Base-by-base conservation (phyloP, 2,797 vertebrate species). In the Anomalospiza imberbis region DNA sequence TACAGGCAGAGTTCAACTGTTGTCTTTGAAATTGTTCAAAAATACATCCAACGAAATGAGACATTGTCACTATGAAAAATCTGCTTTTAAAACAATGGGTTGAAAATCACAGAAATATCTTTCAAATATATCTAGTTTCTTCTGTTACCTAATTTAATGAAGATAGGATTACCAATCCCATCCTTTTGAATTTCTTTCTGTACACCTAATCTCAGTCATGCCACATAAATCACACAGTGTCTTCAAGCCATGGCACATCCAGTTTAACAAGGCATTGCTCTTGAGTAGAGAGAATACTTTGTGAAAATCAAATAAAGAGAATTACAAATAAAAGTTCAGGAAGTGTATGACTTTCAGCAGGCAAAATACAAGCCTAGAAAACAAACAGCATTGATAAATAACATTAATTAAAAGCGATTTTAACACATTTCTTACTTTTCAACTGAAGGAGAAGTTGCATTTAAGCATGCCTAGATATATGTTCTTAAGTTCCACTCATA, bases 161-260 rank as follows among this genome's bases (percentile, higher is more conserved):
- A 87, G 74, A 98, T 95, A 66, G 93, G 95, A 68, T 88, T 91
- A 50, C 29, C 47, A 89, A 65, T 62, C 55, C 98, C 96, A 66
- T 98, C 95, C 38, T 89, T 93, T 55, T 96, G 97, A 84, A 99
- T 97, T 93, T 97, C 98, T 67, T 96, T 74, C 95, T 95, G 76
- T 98, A 92, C 6, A 72, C 93, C 84, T 98, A 95, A 83, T 98
- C 98, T 77, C 98, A 97, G 88, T 98, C 98, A 97, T 97, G 98
- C 88, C 98, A 98, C 3, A 96, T 97, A 63, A 97, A 94, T 98
- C 98, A 98, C n/a, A 93, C 58, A 44, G 87, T 89, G 70, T 98
- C 97, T 94, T 97, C 96, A 60, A 99, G 92, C 98, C 98, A 98
- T 29, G 97, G 96, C 31, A 97, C 90, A 14, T 98, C 94, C 47